A percentile compares a stretch with the other conserved stretches of the same genome.
Conservation (phyloP, 2,113 vertebrate genomes). For the Pedetes capensis region DNA sequence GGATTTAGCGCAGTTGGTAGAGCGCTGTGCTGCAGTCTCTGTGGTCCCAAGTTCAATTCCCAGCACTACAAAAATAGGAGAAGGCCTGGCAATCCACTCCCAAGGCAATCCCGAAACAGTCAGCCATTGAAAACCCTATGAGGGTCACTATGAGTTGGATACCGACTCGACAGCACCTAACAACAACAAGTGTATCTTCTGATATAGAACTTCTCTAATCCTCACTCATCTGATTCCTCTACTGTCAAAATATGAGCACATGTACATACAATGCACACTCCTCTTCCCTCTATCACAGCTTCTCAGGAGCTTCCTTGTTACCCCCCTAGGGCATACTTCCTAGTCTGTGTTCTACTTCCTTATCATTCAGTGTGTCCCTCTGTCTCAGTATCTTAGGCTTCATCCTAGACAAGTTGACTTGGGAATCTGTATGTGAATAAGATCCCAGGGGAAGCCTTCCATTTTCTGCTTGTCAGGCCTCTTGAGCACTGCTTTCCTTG, state of each 20-base stretch:
- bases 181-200: neutral
- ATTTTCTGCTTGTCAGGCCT: neutral
- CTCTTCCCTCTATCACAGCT: no score
- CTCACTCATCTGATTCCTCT: neutral
- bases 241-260: neutral
- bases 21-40: no score
- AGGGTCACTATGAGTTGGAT: no score
- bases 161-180: no score
- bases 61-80: no score
- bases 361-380: neutral
- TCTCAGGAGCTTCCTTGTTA: neutral
- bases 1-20: no score
- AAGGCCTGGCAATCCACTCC: no score
- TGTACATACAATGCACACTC: neutral
- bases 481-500: neutral
- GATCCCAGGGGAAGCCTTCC: neutral
- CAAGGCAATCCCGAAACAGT: no score
- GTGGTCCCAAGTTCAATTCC: no score
- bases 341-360: neutral
- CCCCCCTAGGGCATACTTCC: rapidly evolving
- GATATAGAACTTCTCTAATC: neutral
- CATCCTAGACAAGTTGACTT: neutral
- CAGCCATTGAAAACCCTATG: no score
- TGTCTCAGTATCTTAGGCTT: no score
- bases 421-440: neutral